phyloP scores from a whole-genome alignment of 1,140 invertebrate species.

The Trichonephila clavipes region DNA sequence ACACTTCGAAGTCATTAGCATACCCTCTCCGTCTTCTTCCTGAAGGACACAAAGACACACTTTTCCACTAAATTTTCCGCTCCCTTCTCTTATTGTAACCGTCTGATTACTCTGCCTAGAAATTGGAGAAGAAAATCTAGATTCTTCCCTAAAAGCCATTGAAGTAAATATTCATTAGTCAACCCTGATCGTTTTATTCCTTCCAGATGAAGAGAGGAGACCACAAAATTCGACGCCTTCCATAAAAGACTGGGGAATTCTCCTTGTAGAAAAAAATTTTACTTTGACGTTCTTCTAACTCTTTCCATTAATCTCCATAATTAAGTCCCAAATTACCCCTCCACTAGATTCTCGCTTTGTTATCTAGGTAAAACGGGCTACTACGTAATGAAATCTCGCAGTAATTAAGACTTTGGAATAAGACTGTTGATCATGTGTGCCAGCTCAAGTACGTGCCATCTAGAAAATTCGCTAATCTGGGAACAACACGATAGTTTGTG shows the following conservation, averaged over 20 bases:
- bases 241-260: not conserved
- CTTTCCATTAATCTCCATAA: slow-evolving; percentile 59
- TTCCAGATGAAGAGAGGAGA: not conserved
- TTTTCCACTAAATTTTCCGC: not conserved
- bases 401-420: slow-evolving; percentile 61
- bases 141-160: not conserved
- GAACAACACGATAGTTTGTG: not conserved
- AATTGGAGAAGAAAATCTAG: not conserved
- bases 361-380: slow-evolving; percentile 18
- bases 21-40: too few relatives aligned
- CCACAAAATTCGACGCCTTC: slow-evolving; percentile 9
- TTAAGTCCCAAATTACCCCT: slow-evolving; percentile 46
- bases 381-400: slow-evolving; percentile 67
- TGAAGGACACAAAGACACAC: not conserved
- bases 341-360: not conserved
- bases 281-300: slow-evolving; percentile 39
- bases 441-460: not conserved
- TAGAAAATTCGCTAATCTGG: not conserved
- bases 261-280: not conserved
- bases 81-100: not conserved
- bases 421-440: slow-evolving; percentile 30
- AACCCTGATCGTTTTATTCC: not conserved
- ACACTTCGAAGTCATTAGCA: too few relatives aligned
- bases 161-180: slow-evolving; percentile 20
- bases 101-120: not conserved